Conservation (phyloP, 30 jellyfish, hydroid and myxozoan species). For the Turritopsis dohrnii region DNA sequence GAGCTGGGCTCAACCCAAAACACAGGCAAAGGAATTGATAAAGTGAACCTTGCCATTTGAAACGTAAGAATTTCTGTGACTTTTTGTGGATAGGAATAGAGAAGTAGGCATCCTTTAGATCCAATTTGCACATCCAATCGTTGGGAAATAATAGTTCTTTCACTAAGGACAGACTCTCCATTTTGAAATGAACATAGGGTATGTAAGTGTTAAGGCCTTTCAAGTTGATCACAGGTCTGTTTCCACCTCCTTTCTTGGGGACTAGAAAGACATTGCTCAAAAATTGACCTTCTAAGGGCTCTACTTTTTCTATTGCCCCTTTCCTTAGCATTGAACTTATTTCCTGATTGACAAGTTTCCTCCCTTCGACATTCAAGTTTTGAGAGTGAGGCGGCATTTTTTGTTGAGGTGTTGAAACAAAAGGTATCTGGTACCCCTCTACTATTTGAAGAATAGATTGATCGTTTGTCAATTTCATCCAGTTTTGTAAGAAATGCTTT, state of each 20-base stretch:
- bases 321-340: not conserved
- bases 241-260: not conserved
- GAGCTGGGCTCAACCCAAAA: not conserved
- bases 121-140: not conserved
- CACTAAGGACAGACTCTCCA: not conserved
- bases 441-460: too few species aligned
- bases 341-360: not conserved
- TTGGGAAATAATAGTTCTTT: too few species aligned
- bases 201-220: not conserved
- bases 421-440: too few species aligned
- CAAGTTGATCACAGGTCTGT: not conserved
- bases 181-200: not conserved
- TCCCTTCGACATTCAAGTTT: too few species aligned
- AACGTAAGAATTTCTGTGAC: not conserved
- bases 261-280: not conserved
- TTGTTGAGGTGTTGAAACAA: not conserved
- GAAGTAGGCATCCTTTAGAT: not conserved
- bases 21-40: not conserved
- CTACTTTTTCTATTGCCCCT: not conserved
- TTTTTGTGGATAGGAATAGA: not conserved
- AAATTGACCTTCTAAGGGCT: not conserved
- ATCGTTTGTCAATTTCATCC: too few species aligned
- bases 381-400: too few species aligned
- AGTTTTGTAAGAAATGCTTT: too few species aligned
- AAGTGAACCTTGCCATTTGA: not conserved